Base-by-base conservation (phyloP, 2,113 vertebrate genomes). In the Triplophysa dalaica region DNA sequence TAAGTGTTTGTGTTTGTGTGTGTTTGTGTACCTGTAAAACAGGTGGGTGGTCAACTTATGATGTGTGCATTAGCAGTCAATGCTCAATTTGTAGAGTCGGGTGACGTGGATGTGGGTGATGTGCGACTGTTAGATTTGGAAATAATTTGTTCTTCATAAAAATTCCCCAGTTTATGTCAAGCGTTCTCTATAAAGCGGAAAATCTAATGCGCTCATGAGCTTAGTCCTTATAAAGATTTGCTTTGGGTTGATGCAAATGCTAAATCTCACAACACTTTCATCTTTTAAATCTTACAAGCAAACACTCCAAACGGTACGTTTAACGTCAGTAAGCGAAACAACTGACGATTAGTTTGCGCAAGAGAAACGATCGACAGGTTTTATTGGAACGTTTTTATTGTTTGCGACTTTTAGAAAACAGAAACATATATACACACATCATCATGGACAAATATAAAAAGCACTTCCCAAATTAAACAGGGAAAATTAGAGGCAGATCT, bases 381-480 rank as follows among this genome's bases (percentile, higher is more conserved):
- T 52, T 52, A 52, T 52, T 17, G 17, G 3, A 52, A 52, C 64
- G 72, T n/a, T 22, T 38, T 85, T 91, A 91, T 92, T 91, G 41
- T 75, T 73, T 81, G 41, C 73, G 21, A 43, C 16, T 43, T 66
- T 87, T 91, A 87, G 88, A 87, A 90, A 83, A 65, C 85, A 85
- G 76, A 78, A 58, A 81, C 90, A 92, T 87, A 93, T 91, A 93
- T 89, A 89, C 75, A 76, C 85, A 90, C 87, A 89, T 48, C 82
- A 89, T 61, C 68, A 83, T 85, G 86, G 84, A 86, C 50, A 89
- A 60, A 50, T 76, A 38, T 45, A 75, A 81, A 61, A 84, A 70
- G 22, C 74, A 82, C 82, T 90, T 93, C 91, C 92, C 92, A 87
- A 89, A 92, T 87, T 87, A 86, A 93, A 91, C 83, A 89, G 92